Evolutionary conservation across 2,113 vertebrate genomes (phyloP).

Genomic region (Boulengeromyrus knoepffleri): DNA sequence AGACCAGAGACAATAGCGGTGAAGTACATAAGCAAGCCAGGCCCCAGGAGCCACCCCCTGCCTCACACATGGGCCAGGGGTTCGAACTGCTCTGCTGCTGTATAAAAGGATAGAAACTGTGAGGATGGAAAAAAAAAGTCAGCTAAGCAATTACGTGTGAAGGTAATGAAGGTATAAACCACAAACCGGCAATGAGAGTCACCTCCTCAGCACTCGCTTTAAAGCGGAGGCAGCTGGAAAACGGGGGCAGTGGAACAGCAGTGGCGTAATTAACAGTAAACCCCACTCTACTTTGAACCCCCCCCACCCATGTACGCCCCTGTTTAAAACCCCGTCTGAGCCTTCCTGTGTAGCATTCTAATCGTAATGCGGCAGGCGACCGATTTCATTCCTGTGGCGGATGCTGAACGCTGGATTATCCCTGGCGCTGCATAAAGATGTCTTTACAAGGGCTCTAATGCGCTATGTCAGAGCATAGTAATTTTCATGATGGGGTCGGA

Average conservation of each 20-base stretch:
- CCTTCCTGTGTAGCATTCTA: neutral
- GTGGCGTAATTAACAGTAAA: slow-evolving; percentile 7
- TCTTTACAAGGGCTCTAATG: neutral
- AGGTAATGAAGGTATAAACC: neutral
- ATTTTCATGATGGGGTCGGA: slow-evolving; percentile 1
- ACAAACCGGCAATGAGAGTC: neutral
- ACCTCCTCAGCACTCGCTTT: neutral
- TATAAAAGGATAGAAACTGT: neutral
- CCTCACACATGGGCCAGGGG: neutral
- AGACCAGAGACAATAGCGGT: neutral
- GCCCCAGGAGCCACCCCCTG: neutral
- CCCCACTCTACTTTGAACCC: slow-evolving; percentile 9
- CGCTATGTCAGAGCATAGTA: slow-evolving; percentile 15
- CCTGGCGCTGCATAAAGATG: slow-evolving; percentile 4
- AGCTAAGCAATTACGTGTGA: neutral
- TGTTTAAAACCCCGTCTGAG: neutral
- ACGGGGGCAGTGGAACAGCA: neutral
- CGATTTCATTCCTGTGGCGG: slow-evolving; percentile 7
- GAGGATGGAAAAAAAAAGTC: neutral
- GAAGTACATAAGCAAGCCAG: neutral
- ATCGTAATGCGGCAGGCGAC: slow-evolving; percentile 24
- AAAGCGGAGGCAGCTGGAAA: neutral
- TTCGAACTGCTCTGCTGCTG: neutral
- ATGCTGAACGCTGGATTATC: slow-evolving; percentile 24
- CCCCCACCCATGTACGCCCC: neutral